These are phyloP conservation scores for Danio kyathit DNA, from an alignment of 2,797 vertebrate genomes.

Conservation along the genomic window DNA sequence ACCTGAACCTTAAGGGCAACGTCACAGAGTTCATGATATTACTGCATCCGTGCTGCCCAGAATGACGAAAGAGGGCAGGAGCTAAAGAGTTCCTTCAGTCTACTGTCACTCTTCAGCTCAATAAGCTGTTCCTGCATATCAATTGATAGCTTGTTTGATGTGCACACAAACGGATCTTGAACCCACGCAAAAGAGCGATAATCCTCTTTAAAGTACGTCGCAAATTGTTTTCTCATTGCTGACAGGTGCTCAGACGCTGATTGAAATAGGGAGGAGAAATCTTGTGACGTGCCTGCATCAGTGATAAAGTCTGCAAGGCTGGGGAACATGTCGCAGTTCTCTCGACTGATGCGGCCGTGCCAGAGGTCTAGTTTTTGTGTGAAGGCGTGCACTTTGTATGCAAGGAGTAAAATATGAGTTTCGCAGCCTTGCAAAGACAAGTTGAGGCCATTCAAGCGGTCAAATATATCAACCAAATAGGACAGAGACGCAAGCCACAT, in stretches of 20 bases:
- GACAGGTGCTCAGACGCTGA: no score
- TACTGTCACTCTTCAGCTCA: no score
- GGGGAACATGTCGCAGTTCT: no score
- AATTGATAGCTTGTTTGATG: not conserved
- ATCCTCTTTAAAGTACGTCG: no score
- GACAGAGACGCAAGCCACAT: slow-evolving; percentile 40
- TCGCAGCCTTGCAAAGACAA: not conserved
- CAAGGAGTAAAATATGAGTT: not conserved
- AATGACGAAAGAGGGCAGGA: slow-evolving; percentile 37
- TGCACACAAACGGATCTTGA: not conserved
- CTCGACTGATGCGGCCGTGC: no score
- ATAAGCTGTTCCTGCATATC: slow-evolving; percentile 14
- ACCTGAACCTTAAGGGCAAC: no score
- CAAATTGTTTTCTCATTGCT: no score
- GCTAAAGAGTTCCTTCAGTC: slow-evolving; percentile 25
- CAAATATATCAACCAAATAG: slow-evolving; percentile 32
- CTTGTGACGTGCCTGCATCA: slow-evolving; percentile 1
- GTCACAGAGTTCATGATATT: slow-evolving; percentile 36
- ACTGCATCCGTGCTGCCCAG: slow-evolving; percentile 35
- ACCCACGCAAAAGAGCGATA: no score
- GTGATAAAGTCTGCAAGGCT: not conserved
- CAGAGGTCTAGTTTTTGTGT: no score
- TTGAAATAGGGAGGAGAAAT: no score
- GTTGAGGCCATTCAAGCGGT: not conserved
- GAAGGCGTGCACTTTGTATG: no score